Conservation (phyloP, 2,797 vertebrate genomes). For the Poecilia picta region DNA sequence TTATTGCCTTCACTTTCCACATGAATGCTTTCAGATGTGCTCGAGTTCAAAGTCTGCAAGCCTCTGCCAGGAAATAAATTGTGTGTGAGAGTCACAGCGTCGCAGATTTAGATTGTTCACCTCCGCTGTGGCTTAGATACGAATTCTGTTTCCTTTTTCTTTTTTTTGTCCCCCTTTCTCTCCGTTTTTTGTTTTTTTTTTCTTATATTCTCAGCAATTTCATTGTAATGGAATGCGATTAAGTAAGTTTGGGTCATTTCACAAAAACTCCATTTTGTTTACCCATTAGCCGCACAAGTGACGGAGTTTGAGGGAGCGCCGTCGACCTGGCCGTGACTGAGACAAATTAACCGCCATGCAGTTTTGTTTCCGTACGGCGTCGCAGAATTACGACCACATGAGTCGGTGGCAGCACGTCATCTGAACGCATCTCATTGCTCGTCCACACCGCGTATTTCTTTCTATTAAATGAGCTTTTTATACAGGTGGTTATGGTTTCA, state of each 20-base stretch:
- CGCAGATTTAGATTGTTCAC: conserved; percentile 38
- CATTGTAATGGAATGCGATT: not conserved
- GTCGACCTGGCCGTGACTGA: not conserved
- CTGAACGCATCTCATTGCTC: not conserved
- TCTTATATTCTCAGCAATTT: conserved; percentile 5
- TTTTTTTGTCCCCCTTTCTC: no score
- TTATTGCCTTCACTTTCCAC: conserved; percentile 64
- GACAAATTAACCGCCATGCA: not conserved
- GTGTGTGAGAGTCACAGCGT: conserved; percentile 45
- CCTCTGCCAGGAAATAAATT: conserved; percentile 63
- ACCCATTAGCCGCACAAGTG: not conserved
- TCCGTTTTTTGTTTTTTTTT: no score
- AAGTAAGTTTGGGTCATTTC: conserved; percentile 15
- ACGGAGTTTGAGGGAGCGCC: not conserved
- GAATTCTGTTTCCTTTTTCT: conserved; percentile 19
- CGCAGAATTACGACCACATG: not conserved
- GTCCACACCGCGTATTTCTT: not conserved
- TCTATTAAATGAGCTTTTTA: not conserved
- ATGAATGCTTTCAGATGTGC: conserved; percentile 59
- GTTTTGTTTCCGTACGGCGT: not conserved
- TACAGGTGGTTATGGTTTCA: not conserved
- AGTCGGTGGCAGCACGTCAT: not conserved
- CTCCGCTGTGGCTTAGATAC: conserved; percentile 37
- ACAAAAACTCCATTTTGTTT: conserved; percentile 1
- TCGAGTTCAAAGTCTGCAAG: conserved; percentile 62